Evolutionary conservation across 2,797 vertebrate genomes (phyloP), one percentile per base, ranked within the genome.

Genomic region (Erithacus rubecula): DNA sequence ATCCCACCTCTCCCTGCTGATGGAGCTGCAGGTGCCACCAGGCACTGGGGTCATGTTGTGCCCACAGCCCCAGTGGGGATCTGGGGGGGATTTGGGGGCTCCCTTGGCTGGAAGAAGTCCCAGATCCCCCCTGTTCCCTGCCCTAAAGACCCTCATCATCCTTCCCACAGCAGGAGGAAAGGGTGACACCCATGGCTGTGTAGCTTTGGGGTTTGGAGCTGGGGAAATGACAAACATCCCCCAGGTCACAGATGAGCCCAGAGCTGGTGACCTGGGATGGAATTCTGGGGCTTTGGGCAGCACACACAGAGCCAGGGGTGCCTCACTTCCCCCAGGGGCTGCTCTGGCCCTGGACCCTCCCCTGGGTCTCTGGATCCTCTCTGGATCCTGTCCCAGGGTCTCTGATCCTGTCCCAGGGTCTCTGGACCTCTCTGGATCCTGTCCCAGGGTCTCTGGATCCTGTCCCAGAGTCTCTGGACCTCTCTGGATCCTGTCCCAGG

Each of bases 271-370:
- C 24, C 22, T 8, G 29, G 46, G 37, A 10, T 20, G 53, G 9
- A 15, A 26, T 11, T 24, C 32, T 1, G 10, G 0, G 1, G 32
- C 0, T 9, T 71, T 49, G 17, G 69, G n/a, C 30, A 27, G 49
- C 58, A 23, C 3, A 2, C 22, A 15, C 2, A 2, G 55, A 30
- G 51, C 68, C 34, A 15, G 36, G 12, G 53, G 30, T 47, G 39
- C 22, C 20, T 3, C 13, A 2, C 10, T 3, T 11, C 7, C 27
- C 39, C 17, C 0, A 1, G 2, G 5, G 3, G 7, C 44, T 41
- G 11, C 3, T 27, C 34, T 10, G 41, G 12, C 58, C 13, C 2
- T 19, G 77, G 41, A 21, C 8, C 74, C 44, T 41, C 26, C 16
- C 49, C 4, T 2, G 12, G 24, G 6, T 18, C 41, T 43, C 41